Base-by-base conservation (phyloP, 37 sponge, comb jelly and placozoan genomes). In the Hexactinellida sp. region DNA sequence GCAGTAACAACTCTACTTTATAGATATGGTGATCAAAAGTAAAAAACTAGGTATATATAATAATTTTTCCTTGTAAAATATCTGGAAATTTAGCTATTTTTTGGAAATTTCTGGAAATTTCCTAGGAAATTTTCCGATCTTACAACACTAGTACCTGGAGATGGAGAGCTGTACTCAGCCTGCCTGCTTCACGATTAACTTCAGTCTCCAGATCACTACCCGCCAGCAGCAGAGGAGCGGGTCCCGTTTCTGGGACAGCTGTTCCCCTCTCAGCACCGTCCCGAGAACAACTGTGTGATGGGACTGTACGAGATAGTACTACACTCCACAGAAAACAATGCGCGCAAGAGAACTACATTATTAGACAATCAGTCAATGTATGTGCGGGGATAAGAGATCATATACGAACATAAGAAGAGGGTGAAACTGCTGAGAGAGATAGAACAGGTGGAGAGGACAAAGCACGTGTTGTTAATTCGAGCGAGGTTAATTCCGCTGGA, bases 331-430 rank as follows among this genome's bases (percentile, higher is more conserved):
- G 76, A 63, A 23, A n/a, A 1, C 5, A 63, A 63, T n/a, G 3
- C 76, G 34, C 76, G 76, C 19, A 63, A 63, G 76, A 63, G 76
- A 28, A 63, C 3, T n/a, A n/a, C 76, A 21, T 23, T 63, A 7
- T 63, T 63, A 3, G 76, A 63, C 13, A 63, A 63, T 1, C 87
- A 87, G 37, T 83, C 86, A 21, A 38, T 88, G 38, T 96, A 93
- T 37, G 91, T 96, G 37, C 35, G 96, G 25, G 93, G 96, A 24
- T 93, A 96, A 36, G 96, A 96, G 91, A 92, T 97, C 41, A 91
- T 97, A n/a, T 21, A 82, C 25, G 91, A 94, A 82, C 92, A 94
- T 83, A 90, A 91, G 84, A 91, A 86, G n/a, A 86, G 86, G 36
- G 84, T 94, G 38, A 54, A 83, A 37, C 87, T 84, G 23, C 86